These are phyloP conservation scores for Acleris laterana DNA, from an alignment of 2,888 invertebrate species.

Conservation along the genomic window DNA sequence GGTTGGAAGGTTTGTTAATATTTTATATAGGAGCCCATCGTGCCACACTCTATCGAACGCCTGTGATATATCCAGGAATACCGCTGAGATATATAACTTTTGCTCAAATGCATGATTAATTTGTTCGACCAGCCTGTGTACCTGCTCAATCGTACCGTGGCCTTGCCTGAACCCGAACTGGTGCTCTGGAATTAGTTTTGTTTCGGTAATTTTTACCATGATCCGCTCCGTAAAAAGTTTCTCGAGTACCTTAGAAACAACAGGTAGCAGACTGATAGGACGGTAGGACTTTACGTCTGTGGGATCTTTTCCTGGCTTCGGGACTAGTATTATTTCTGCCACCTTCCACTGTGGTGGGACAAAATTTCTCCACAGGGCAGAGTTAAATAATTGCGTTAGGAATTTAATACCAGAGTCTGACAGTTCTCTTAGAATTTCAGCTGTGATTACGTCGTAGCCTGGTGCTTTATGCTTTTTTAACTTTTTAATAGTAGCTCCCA, in stretches of 20 bases:
- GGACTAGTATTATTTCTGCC: too few species aligned
- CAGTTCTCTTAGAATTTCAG: too few species aligned
- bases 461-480: too few species aligned
- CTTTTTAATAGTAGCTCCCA: neutral
- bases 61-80: constrained; percentile 41
- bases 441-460: too few species aligned
- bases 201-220: neutral
- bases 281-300: too few species aligned
- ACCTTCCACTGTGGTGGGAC: too few species aligned
- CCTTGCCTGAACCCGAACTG: constrained; percentile 34
- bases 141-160: constrained; percentile 27
- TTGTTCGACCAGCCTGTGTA: neutral
- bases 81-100: constrained; percentile 19
- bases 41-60: constrained; percentile 32
- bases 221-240: constrained; percentile 15
- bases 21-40: constrained; percentile 36
- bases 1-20: constrained; percentile 32
- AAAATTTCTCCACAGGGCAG: too few species aligned
- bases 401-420: too few species aligned
- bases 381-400: too few species aligned
- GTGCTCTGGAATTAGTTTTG: constrained; percentile 3
- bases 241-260: constrained; percentile 28
- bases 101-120: constrained; percentile 5
- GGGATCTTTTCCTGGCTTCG: too few species aligned
- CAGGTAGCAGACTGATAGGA: constrained; percentile 4